A percentile compares a stretch with the other conserved stretches of the same genome.
Evolutionary conservation across 1,140 invertebrate species (phyloP).

Genomic region (Coelopa frigida): DNA sequence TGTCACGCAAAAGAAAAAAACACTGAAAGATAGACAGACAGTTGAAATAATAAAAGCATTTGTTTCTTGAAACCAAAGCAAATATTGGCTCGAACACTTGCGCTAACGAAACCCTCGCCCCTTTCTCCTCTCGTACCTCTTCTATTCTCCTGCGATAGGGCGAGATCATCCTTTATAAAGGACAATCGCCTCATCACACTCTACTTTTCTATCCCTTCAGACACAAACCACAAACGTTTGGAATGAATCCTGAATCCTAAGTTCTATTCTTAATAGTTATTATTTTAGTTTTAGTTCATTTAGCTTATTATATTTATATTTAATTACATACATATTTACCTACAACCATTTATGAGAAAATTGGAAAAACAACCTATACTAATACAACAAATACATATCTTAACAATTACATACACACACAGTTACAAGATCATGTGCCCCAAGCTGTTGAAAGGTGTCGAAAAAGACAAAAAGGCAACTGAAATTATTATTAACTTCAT

Average conservation of each 20-base stretch:
- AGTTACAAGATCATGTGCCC: conserved; percentile 93
- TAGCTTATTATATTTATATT: background rate
- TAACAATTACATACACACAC: conserved; percentile 43
- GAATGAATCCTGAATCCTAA: background rate
- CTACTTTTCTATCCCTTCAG: too few relatives aligned
- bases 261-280: background rate
- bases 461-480: conserved; percentile 74
- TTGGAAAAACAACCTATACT: conserved; percentile 3
- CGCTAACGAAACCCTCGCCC: too few relatives aligned
- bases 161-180: too few relatives aligned
- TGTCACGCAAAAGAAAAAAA: too few relatives aligned
- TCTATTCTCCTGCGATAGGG: too few relatives aligned
- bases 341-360: background rate
- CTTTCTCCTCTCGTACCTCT: too few relatives aligned
- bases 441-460: conserved; percentile 62
- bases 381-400: too few relatives aligned
- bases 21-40: too few relatives aligned
- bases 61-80: too few relatives aligned
- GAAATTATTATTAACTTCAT: conserved; percentile 80
- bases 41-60: too few relatives aligned
- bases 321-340: background rate
- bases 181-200: too few relatives aligned
- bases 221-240: background rate
- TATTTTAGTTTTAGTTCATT: background rate
- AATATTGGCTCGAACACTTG: too few relatives aligned